phyloP scores from a whole-genome alignment of 2,797 vertebrate genomes.

The Darevskia nairensis region DNA sequence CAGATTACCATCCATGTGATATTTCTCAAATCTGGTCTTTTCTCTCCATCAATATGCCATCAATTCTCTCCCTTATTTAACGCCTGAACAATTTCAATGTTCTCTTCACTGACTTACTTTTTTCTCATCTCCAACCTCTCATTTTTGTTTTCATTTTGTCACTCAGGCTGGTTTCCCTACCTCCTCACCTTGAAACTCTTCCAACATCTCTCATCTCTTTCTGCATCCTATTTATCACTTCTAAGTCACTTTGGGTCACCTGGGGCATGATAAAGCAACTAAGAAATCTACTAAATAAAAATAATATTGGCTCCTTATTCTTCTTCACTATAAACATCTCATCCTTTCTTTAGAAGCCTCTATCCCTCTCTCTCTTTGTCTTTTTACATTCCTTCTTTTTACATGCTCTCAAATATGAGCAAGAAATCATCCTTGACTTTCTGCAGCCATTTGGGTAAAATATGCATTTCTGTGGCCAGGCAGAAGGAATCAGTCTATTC shows the following conservation, averaged over 20 bases:
- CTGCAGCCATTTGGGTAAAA: neutral
- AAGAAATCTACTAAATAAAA: too few species aligned
- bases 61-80: neutral
- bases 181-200: neutral
- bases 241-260: too few species aligned
- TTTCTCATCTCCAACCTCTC: neutral
- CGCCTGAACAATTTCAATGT: neutral
- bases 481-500: neutral
- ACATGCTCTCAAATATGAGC: neutral
- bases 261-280: too few species aligned
- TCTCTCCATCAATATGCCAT: accelerated
- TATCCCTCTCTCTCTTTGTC: neutral
- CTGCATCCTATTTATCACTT: neutral
- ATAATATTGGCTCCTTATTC: neutral
- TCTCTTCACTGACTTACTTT: neutral
- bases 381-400: neutral
- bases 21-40: constrained; percentile 8
- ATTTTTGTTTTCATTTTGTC: neutral
- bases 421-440: neutral
- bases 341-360: neutral
- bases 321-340: neutral
- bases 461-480: neutral
- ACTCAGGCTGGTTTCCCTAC: neutral
- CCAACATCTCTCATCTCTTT: too few species aligned
- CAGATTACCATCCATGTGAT: neutral